Conservation (phyloP, 2,113 vertebrate species). For the Eudyptes chrysolophus region DNA sequence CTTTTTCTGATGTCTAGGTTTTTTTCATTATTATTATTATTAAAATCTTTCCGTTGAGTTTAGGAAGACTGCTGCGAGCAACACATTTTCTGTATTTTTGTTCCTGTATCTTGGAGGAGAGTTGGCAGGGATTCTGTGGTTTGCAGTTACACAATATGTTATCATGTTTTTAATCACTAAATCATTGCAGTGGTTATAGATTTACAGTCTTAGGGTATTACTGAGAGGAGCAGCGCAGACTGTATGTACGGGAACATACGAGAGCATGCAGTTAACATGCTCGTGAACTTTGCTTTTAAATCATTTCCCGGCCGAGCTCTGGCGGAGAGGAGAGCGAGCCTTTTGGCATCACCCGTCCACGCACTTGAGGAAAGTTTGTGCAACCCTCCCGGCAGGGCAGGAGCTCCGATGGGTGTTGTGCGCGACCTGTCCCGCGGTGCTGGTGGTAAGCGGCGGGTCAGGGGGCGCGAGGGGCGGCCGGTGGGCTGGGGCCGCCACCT, state of each 20-base stretch:
- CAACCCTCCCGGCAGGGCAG: constrained; percentile 22
- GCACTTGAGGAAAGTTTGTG: constrained; percentile 46
- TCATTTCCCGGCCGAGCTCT: constrained; percentile 14
- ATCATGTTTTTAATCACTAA: constrained; percentile 91
- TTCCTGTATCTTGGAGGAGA: constrained; percentile 82
- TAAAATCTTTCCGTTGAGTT: constrained; percentile 67
- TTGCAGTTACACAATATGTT: constrained; percentile 91
- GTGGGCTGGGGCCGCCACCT: neutral
- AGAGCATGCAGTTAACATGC: constrained; percentile 42
- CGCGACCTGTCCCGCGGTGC: neutral
- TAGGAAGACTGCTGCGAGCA: constrained; percentile 74
- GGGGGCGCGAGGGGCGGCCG: neutral
- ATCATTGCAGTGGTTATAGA: constrained; percentile 89
- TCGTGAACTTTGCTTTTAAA: constrained; percentile 68
- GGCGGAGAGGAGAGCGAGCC: neutral
- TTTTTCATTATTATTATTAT: constrained; percentile 4
- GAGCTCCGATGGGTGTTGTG: constrained; percentile 50
- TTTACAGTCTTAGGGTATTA: constrained; percentile 83
- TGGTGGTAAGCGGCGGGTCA: constrained; percentile 32
- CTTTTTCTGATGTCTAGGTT: constrained; percentile 24
- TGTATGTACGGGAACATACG: constrained; percentile 16
- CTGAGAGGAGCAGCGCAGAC: constrained; percentile 54
- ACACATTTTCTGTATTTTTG: constrained; percentile 72
- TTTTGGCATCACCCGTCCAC: constrained; percentile 13
- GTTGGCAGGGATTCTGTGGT: constrained; percentile 86